Evolutionary conservation across 1,140 invertebrate species (phyloP).

Genomic region (Rhagoletis pomonella): DNA sequence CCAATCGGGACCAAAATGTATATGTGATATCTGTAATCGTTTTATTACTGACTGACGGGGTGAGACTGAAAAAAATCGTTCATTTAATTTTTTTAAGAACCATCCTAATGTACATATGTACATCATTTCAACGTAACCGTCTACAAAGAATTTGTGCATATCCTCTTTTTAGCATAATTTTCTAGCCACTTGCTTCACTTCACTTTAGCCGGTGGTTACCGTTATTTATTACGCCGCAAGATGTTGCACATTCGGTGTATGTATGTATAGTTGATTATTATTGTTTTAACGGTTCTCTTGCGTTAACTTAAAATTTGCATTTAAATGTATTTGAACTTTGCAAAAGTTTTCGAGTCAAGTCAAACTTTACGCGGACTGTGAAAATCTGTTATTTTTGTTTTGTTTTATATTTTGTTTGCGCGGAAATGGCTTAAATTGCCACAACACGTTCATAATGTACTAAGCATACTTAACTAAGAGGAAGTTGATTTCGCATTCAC

Average conservation of each 20-base stretch:
- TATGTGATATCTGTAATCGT: too few relatives aligned
- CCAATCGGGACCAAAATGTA: too few relatives aligned
- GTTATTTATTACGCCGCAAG: slow-evolving; percentile 40
- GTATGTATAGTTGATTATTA: background rate
- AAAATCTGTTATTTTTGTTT: background rate
- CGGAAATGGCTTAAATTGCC: background rate
- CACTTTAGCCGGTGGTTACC: slow-evolving; percentile 7
- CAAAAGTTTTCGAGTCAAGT: slow-evolving; percentile 1
- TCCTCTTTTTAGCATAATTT: slow-evolving; percentile 5
- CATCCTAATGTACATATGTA: too few relatives aligned
- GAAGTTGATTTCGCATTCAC: background rate
- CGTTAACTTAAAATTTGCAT: slow-evolving; percentile 16
- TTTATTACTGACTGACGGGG: too few relatives aligned
- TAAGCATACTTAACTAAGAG: background rate
- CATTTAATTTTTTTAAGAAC: too few relatives aligned
- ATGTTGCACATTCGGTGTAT: slow-evolving; percentile 5
- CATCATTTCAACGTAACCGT: too few relatives aligned
- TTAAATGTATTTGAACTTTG: slow-evolving; percentile 38
- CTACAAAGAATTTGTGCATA: background rate
- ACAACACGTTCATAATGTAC: background rate
- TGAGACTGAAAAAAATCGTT: too few relatives aligned
- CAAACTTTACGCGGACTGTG: background rate
- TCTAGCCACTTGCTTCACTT: slow-evolving; percentile 3
- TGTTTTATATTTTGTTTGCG: background rate
- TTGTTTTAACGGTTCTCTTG: background rate